Evolutionary conservation across 2,113 vertebrate species (phyloP), one percentile per base, ranked within the genome.

Genomic region (Scomber japonicus): DNA sequence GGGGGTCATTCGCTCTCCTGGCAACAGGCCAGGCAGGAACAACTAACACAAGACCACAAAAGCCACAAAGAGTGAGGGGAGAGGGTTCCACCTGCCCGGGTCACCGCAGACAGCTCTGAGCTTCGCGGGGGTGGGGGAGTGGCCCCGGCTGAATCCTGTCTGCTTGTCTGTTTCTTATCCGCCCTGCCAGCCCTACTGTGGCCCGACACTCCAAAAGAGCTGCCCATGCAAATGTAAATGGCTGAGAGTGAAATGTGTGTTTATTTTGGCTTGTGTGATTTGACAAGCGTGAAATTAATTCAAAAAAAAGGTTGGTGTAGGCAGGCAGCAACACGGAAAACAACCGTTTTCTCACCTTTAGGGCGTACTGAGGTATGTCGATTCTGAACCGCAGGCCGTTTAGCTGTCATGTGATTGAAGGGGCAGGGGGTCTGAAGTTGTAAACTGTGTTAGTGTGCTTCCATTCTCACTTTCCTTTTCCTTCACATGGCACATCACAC

Each of bases 221-320:
- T 51, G 68, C 65, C 72, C 57, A 75, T 85, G 71, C 63, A 89
- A 74, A 88, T 77, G 85, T 44, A 70, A 87, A 82, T 72, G 68
- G 11, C 40, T 11, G 11, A 72, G 69, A 80, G 49, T 75, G 55
- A 88, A 81, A 81, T 55, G 56, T 65, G 74, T 65, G 74, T 85
- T 88, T 87, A 80, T 83, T 83, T 78, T 82, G 64, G 65, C 78
- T 40, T 1, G 13, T 71, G 81, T 48, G 65, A 65, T 80, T 66
- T 84, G 78, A 85, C 76, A 84, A 68, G 83, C 82, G 17, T 91
- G 63, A 49, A 89, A 86, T 87, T 8, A 55, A 88, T 72, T 83
- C 59, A 16, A 80, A 40, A 63, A 63, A 89, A 83, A 61, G 71
- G 57, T 35, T 53, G 61, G 13, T 57, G 44, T 49, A 59, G 45